Evolutionary conservation across 2,888 invertebrate genomes (phyloP).

Genomic region (Hydroisotoma schaefferi): DNA sequence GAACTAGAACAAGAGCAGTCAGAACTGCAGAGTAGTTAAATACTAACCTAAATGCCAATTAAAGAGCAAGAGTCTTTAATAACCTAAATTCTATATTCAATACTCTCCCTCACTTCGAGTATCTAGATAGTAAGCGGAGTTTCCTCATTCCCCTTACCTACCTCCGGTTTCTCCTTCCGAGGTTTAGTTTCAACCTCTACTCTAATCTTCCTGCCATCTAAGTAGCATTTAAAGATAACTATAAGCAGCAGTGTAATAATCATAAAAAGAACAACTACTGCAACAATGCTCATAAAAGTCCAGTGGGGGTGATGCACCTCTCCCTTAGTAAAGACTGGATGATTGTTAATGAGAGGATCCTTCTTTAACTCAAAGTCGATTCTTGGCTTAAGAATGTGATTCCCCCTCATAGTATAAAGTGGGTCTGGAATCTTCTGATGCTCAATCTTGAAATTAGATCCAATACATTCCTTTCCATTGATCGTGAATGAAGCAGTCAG

Average conservation of each 20-base stretch:
- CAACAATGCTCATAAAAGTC: not conserved
- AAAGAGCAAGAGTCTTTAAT: too few relatives aligned
- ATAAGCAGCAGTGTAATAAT: not conserved
- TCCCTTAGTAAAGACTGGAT: not conserved
- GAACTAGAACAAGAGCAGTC: too few relatives aligned
- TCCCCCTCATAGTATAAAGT: conserved; percentile 16
- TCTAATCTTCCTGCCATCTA: not conserved
- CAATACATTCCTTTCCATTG: conserved; percentile 14
- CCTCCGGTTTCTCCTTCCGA: not conserved
- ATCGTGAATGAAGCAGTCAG: conserved; percentile 18
- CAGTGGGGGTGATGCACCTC: too few relatives aligned
- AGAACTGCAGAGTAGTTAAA: too few relatives aligned
- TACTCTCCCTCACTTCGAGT: not conserved
- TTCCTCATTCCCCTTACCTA: not conserved
- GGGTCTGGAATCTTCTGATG: conserved; percentile 14
- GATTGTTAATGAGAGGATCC: conserved; percentile 1
- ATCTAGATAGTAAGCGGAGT: not conserved
- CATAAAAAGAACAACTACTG: not conserved
- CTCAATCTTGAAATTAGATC: conserved; percentile 2
- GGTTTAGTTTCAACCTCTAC: not conserved
- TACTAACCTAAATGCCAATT: too few relatives aligned
- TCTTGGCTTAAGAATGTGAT: conserved; percentile 23
- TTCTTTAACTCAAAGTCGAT: not conserved
- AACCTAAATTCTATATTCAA: too few relatives aligned
- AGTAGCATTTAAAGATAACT: not conserved